A percentile compares a stretch with the other conserved stretches of the same genome.
Evolutionary conservation across 2,797 vertebrate genomes (phyloP).

Genomic region (Schizothorax lantsangensis): DNA sequence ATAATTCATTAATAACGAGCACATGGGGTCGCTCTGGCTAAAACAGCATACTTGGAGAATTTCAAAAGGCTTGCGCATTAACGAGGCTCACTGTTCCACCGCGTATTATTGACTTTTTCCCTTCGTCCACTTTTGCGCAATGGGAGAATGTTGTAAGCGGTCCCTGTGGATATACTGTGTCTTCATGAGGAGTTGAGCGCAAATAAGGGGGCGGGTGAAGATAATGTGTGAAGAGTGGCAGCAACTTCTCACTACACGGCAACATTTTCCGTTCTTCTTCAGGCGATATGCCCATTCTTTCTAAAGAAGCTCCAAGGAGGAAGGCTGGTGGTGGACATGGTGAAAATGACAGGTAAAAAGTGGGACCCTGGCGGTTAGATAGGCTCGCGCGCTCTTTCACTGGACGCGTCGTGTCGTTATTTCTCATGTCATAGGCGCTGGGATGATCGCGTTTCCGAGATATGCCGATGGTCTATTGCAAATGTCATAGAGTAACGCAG

Average conservation of each 20-base stretch:
- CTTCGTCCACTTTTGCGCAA: constrained; percentile 62
- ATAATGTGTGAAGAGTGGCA: constrained; percentile 68
- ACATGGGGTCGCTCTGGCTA: constrained; percentile 55
- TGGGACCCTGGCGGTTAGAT: not conserved
- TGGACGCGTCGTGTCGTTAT: constrained; percentile 13
- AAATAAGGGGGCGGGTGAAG: constrained; percentile 62
- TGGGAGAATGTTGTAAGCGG: constrained; percentile 66
- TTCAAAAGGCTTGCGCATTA: constrained; percentile 47
- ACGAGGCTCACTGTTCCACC: constrained; percentile 39
- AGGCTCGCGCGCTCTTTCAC: constrained; percentile 18
- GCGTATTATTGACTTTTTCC: constrained; percentile 73
- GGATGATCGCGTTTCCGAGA: not conserved
- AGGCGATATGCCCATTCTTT: constrained; percentile 34
- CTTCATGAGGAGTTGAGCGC: constrained; percentile 71
- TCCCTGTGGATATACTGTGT: constrained; percentile 72
- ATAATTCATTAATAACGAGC: constrained; percentile 47
- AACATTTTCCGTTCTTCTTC: constrained; percentile 60
- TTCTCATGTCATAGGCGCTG: not conserved
- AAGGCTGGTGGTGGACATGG: constrained; percentile 25
- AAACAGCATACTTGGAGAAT: constrained; percentile 37
- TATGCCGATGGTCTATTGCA: not conserved
- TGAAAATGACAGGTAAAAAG: constrained; percentile 44
- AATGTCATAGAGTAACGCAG: not conserved
- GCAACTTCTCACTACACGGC: constrained; percentile 71
- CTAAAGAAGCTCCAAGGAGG: constrained; percentile 33